phyloP scores from a whole-genome alignment of 1,140 invertebrate species.

The Ganaspis sp. region DNA sequence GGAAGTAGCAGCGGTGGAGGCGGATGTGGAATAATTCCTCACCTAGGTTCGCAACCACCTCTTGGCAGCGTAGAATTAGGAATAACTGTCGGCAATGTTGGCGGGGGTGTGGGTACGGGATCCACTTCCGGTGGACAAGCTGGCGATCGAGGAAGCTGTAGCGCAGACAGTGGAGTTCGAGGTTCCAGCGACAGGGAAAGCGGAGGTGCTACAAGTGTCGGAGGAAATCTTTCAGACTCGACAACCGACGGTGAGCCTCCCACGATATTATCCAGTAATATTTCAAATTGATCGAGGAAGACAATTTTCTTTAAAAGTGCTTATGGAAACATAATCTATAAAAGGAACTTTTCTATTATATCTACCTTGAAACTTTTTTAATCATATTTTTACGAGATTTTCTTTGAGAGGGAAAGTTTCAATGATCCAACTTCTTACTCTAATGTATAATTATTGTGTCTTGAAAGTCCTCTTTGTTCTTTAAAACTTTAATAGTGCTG shows the following conservation, averaged over 20 bases:
- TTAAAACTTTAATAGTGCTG: not conserved
- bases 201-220: slow-evolving; percentile 82
- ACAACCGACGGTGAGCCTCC: slow-evolving; percentile 82
- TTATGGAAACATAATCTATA: not conserved
- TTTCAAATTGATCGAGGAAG: not conserved
- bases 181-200: slow-evolving; percentile 89
- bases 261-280: not conserved
- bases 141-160: slow-evolving; percentile 89
- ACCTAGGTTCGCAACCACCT: slow-evolving; percentile 66
- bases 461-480: slow-evolving; percentile 1
- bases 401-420: not conserved
- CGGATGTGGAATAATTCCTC: slow-evolving; percentile 66
- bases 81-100: slow-evolving; percentile 51
- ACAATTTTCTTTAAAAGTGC: not conserved
- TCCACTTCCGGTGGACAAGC: slow-evolving; percentile 74
- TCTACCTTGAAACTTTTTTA: not conserved
- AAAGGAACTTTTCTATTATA: slow-evolving; percentile 2
- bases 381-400: slow-evolving; percentile 11
- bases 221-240: slow-evolving; percentile 86
- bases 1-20: slow-evolving; percentile 70
- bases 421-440: not conserved
- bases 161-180: slow-evolving; percentile 90
- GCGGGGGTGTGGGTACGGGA: slow-evolving; percentile 66
- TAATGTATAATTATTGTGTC: slow-evolving; percentile 5
- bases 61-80: slow-evolving; percentile 67